Percentiles rank a stretch among this genome's conserved stretches.
Evolutionary conservation across 1,140 invertebrate genomes (phyloP).

Genomic region (Maniola jurtina): DNA sequence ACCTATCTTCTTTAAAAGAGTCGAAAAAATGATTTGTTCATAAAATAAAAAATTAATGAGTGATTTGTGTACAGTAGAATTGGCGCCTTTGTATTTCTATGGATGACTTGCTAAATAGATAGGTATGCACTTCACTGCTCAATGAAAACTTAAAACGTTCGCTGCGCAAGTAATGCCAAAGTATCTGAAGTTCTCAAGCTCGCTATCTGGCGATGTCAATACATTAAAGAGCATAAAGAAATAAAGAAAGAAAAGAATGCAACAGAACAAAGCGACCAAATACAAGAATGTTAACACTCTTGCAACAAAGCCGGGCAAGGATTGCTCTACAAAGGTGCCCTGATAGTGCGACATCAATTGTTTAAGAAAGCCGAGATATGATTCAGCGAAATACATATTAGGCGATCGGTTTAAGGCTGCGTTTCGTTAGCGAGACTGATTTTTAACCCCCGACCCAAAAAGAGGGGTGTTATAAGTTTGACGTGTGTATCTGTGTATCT

Average conservation of each 20-base stretch:
- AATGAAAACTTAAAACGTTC: background rate
- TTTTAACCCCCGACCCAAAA: too few species aligned
- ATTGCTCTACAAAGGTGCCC: conserved; percentile 27
- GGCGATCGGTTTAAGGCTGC: conserved; percentile 18
- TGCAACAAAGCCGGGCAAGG: conserved; percentile 13
- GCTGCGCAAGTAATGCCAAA: background rate
- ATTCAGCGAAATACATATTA: conserved; percentile 25
- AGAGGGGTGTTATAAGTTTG: too few species aligned
- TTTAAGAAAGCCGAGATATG: conserved; percentile 23
- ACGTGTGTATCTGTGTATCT: too few species aligned
- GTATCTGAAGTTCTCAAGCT: background rate
- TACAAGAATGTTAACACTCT: conserved; percentile 12
- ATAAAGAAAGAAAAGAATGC: background rate
- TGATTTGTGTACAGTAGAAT: too few species aligned
- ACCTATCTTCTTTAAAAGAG: too few species aligned
- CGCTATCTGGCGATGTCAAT: conserved; percentile 1
- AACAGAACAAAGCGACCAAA: conserved; percentile 15
- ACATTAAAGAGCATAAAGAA: conserved; percentile 4
- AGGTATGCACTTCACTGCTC: too few species aligned
- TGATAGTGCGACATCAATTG: conserved; percentile 28
- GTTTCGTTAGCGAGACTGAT: background rate
- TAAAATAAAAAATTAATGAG: too few species aligned
- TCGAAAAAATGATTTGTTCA: too few species aligned
- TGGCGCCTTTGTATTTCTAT: too few species aligned
- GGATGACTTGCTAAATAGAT: too few species aligned